Conservation (phyloP, 2,888 invertebrate species). For the Aphodius sticticus region DNA sequence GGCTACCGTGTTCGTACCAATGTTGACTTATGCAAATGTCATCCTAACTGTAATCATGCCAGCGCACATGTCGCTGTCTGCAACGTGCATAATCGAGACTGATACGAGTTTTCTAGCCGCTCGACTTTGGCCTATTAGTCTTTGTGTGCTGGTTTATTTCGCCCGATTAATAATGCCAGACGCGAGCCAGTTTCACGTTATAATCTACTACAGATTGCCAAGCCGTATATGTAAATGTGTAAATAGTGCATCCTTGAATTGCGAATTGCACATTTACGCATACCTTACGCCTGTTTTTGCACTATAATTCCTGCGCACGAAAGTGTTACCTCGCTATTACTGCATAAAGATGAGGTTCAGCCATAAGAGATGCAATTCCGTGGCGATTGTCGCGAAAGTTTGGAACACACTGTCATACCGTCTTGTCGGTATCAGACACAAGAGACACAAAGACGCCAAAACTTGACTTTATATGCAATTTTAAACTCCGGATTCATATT, state of each 20-base stretch:
- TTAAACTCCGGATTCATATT: too few relatives aligned
- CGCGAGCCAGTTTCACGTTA: not conserved
- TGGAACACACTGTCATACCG: too few relatives aligned
- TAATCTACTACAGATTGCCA: not conserved
- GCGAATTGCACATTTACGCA: not conserved
- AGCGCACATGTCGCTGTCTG: not conserved
- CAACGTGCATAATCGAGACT: constrained; percentile 4
- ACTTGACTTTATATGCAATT: too few relatives aligned
- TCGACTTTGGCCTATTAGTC: constrained; percentile 4
- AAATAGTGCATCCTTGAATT: not conserved
- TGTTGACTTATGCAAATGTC: constrained; percentile 4
- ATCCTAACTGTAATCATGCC: not conserved
- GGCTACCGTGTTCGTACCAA: not conserved
- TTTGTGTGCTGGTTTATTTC: not conserved
- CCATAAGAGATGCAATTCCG: too few relatives aligned
- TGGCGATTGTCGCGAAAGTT: too few relatives aligned
- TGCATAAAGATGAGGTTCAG: too few relatives aligned
- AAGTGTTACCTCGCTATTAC: too few relatives aligned
- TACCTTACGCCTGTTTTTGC: too few relatives aligned
- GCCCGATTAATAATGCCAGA: not conserved
- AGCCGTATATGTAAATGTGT: not conserved
- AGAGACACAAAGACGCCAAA: too few relatives aligned
- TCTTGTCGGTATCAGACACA: too few relatives aligned
- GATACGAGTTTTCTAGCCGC: not conserved
- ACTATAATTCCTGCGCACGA: too few relatives aligned